These are phyloP conservation scores for Aporophyla nigra DNA, from an alignment of 2,888 invertebrate genomes.

Conservation along the genomic window DNA sequence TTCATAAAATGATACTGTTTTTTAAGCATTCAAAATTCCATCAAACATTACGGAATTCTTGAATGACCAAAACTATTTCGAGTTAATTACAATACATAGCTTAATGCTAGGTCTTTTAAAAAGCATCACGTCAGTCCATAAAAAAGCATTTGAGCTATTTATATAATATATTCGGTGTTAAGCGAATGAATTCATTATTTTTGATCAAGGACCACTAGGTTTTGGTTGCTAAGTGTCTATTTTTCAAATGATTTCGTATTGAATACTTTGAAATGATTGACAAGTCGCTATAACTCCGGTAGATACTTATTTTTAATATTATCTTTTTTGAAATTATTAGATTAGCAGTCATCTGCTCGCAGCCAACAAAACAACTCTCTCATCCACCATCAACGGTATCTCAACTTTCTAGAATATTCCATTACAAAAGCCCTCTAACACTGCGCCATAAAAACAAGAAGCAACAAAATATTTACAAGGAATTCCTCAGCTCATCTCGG, in stretches of 20 bases:
- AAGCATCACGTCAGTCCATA: constrained; percentile 15
- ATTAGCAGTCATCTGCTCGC: not conserved
- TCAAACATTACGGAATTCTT: constrained; percentile 33
- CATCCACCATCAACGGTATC: constrained; percentile 3
- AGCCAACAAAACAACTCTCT: not conserved
- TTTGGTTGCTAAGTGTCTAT: not conserved
- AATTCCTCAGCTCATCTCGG: constrained; percentile 70
- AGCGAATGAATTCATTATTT: constrained; percentile 25
- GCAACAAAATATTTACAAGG: constrained; percentile 63
- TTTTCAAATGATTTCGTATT: not conserved
- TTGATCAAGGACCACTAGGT: constrained; percentile 7
- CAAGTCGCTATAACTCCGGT: not conserved
- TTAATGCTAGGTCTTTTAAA: constrained; percentile 61
- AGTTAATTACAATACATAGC: constrained; percentile 62
- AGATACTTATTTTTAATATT: not conserved
- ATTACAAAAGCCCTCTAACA: constrained; percentile 41
- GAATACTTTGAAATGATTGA: not conserved
- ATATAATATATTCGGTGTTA: constrained; percentile 29
- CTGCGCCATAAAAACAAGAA: constrained; percentile 53
- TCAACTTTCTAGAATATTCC: constrained; percentile 54
- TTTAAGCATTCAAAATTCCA: constrained; percentile 36
- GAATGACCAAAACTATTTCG: constrained; percentile 50
- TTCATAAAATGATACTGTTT: constrained; percentile 19
- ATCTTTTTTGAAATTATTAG: not conserved
- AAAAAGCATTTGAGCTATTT: constrained; percentile 42